phyloP scores from a whole-genome alignment of 1,140 invertebrate species.

The Zaprionus ghesquierei region DNA sequence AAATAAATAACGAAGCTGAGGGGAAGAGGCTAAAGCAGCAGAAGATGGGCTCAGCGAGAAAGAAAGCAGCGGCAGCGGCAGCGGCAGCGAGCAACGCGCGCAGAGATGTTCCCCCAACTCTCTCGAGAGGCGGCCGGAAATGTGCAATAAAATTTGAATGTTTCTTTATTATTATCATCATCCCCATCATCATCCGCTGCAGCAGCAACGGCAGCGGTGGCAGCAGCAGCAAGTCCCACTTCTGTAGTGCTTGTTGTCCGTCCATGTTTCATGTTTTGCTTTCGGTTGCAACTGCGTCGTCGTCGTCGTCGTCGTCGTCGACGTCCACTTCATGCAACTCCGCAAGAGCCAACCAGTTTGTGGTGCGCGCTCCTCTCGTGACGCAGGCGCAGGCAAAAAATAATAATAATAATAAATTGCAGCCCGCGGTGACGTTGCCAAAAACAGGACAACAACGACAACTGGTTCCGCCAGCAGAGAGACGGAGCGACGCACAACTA shows the following conservation, averaged over 20 bases:
- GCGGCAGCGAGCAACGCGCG: neutral
- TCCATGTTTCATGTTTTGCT: slow-evolving; percentile 40
- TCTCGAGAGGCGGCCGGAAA: slow-evolving; percentile 69
- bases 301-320: slow-evolving; percentile 28
- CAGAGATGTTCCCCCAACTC: no score
- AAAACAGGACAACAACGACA: slow-evolving; percentile 75
- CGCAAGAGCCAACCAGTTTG: slow-evolving; percentile 54
- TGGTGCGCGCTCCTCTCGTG: slow-evolving; percentile 47
- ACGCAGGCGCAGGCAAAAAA: slow-evolving; percentile 50
- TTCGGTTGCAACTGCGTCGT: slow-evolving; percentile 39
- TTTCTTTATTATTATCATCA: slow-evolving; percentile 81
- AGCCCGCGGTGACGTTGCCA: slow-evolving; percentile 73
- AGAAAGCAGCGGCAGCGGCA: neutral
- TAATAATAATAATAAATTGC: slow-evolving; percentile 70
- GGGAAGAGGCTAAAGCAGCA: neutral
- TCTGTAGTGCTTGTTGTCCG: slow-evolving; percentile 27
- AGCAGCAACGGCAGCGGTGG: slow-evolving; percentile 44
- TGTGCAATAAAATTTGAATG: slow-evolving; percentile 82
- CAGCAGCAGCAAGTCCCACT: slow-evolving; percentile 46
- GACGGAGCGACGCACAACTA: neutral
- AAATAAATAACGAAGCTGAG: slow-evolving; percentile 18
- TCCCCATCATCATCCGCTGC: slow-evolving; percentile 70
- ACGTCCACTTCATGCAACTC: no score
- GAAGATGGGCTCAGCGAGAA: slow-evolving; percentile 16
- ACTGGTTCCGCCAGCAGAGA: slow-evolving; percentile 29